These are phyloP conservation scores for Chrysodeixis includens DNA, from an alignment of 2,888 invertebrate genomes.

Conservation along the genomic window DNA sequence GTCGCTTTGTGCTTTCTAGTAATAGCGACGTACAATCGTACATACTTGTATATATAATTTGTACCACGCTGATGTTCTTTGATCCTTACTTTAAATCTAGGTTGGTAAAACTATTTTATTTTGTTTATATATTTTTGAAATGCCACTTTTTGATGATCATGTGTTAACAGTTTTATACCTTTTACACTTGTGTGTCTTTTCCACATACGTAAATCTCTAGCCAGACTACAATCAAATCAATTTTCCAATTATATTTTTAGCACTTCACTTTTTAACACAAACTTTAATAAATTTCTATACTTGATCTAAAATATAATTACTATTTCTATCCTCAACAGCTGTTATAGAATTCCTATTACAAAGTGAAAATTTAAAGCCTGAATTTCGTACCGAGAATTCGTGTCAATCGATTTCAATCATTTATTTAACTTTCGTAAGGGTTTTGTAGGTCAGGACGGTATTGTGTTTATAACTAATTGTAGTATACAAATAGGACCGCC, in stretches of 20 bases:
- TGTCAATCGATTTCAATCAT: conserved; percentile 25
- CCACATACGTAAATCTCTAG: too few species aligned
- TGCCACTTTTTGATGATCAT: too few species aligned
- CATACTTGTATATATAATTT: conserved; percentile 20
- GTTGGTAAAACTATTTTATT: neutral
- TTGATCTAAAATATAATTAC: neutral
- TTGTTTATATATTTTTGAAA: too few species aligned
- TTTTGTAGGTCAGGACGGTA: conserved; percentile 15
- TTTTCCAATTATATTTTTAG: too few species aligned
- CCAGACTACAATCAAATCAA: too few species aligned
- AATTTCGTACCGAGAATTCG: conserved; percentile 5
- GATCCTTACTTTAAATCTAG: conserved; percentile 17
- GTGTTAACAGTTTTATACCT: too few species aligned
- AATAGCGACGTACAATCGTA: conserved; percentile 53
- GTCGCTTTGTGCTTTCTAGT: conserved; percentile 63
- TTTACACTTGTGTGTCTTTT: too few species aligned
- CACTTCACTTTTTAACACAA: too few species aligned
- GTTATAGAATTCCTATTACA: neutral
- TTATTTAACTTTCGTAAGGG: conserved; percentile 18
- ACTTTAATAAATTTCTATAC: too few species aligned
- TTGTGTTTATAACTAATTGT: conserved; percentile 15
- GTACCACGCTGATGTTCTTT: conserved; percentile 19
- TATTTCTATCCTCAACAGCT: neutral
- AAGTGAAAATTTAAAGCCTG: neutral
- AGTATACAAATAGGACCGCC: conserved; percentile 6